Percentiles rank a stretch among this genome's conserved stretches.
These are phyloP conservation scores for Drosophila punjabiensis DNA, from an alignment of 1,140 invertebrate species.

Conservation along the genomic window DNA sequence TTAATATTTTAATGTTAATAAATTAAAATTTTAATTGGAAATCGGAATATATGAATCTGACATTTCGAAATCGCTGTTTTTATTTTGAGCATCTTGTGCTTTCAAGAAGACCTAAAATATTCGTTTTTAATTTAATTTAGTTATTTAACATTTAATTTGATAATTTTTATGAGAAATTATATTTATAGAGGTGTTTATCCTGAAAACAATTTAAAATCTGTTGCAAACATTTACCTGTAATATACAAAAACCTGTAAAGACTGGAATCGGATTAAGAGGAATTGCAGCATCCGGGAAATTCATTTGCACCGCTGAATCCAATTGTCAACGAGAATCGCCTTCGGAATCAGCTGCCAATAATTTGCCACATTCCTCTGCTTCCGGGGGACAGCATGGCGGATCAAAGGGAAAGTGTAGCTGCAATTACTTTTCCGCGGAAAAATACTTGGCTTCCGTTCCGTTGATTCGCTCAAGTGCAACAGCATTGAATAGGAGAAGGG, in stretches of 20 bases:
- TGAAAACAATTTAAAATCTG: background rate
- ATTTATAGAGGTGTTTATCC: background rate
- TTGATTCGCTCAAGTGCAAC: constrained; percentile 24
- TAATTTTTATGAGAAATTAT: background rate
- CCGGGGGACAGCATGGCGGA: constrained; percentile 2
- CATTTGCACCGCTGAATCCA: background rate
- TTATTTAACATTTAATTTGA: too few relatives aligned
- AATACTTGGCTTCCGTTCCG: constrained; percentile 47
- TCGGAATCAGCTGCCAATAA: constrained; percentile 37
- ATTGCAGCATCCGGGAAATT: constrained; percentile 12
- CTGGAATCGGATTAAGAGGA: background rate
- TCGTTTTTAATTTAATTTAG: too few relatives aligned
- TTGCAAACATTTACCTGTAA: background rate
- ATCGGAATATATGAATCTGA: too few relatives aligned
- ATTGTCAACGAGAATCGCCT: constrained; percentile 9
- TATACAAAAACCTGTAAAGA: too few relatives aligned
- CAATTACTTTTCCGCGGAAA: constrained; percentile 46
- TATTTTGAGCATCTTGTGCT: too few relatives aligned
- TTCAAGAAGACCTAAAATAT: too few relatives aligned
- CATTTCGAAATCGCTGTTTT: too few relatives aligned
- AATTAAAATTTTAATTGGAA: too few relatives aligned
- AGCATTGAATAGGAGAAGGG: constrained; percentile 24
- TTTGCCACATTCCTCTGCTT: constrained; percentile 23
- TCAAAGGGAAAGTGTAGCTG: constrained; percentile 32
- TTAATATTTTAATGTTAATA: too few relatives aligned